A percentile compares a stretch with the other conserved stretches of the same genome.
Evolutionary conservation across 2,888 invertebrate species (phyloP).

Genomic region (Drosophila seclusa): DNA sequence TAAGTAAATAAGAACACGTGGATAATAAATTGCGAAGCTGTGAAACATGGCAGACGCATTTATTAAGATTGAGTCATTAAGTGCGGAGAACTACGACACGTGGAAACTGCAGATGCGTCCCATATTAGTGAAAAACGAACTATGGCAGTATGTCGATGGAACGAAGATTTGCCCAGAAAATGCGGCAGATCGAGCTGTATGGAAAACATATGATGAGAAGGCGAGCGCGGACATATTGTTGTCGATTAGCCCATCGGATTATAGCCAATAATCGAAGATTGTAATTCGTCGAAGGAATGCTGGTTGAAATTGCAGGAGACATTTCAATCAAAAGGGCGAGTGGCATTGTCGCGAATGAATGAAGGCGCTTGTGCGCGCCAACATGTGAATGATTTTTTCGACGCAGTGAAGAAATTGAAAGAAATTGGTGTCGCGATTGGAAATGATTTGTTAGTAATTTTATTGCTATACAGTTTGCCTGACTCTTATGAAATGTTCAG

Average conservation of each 20-base stretch:
- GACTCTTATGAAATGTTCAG: neutral
- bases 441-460: slow-evolving; percentile 9
- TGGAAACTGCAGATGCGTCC: neutral
- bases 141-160: too few species aligned
- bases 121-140: too few species aligned
- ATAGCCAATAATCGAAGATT: too few species aligned
- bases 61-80: neutral
- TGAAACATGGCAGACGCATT: neutral
- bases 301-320: neutral
- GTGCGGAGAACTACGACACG: neutral
- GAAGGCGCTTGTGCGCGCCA: slow-evolving; percentile 7
- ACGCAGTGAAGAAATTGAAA: slow-evolving; percentile 21
- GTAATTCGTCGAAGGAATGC: too few species aligned
- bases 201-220: too few species aligned
- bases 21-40: too few species aligned
- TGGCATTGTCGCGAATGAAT: slow-evolving; percentile 12
- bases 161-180: too few species aligned
- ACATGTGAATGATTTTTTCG: slow-evolving; percentile 23
- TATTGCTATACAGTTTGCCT: neutral
- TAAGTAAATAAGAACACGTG: too few species aligned
- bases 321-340: neutral
- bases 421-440: slow-evolving; percentile 20
- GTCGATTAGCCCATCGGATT: neutral
- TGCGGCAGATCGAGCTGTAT: too few species aligned
- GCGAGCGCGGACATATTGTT: neutral